Evolutionary conservation across 2,888 invertebrate species (phyloP).

Genomic region (Phlogophora meticulosa): DNA sequence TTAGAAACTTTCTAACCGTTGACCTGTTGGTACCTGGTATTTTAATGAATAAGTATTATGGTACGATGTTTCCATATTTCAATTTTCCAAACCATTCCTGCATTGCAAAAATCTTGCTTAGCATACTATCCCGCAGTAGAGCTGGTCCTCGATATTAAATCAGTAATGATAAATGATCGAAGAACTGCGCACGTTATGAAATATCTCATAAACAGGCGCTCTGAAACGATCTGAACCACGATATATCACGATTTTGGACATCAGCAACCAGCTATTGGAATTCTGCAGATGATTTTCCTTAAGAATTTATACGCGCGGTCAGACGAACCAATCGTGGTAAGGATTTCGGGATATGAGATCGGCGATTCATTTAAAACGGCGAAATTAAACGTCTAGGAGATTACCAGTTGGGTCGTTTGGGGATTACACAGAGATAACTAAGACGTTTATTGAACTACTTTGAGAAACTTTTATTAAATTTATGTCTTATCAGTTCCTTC

Average conservation of each 20-base stretch:
- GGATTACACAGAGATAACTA: constrained; percentile 81
- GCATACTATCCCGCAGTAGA: constrained; percentile 15
- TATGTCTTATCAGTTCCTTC: constrained; percentile 69
- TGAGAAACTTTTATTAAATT: constrained; percentile 78
- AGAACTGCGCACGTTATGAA: constrained; percentile 80
- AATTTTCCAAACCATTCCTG: constrained; percentile 4
- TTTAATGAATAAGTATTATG: not conserved
- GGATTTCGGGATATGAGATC: constrained; percentile 81
- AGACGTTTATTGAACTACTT: constrained; percentile 80
- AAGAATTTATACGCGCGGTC: constrained; percentile 81
- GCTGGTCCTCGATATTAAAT: constrained; percentile 54
- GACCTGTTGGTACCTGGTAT: not conserved
- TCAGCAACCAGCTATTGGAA: constrained; percentile 85
- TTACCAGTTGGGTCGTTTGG: constrained; percentile 79
- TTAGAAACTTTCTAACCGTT: constrained; percentile 21
- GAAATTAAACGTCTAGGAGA: constrained; percentile 85
- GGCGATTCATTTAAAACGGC: constrained; percentile 84
- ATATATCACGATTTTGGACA: constrained; percentile 89
- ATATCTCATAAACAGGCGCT: constrained; percentile 88
- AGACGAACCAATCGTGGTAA: constrained; percentile 73
- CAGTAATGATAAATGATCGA: constrained; percentile 81
- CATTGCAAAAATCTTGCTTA: constrained; percentile 28
- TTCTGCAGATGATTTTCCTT: constrained; percentile 85
- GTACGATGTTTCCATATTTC: not conserved
- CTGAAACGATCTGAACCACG: constrained; percentile 77